These are phyloP conservation scores for Rhamnusium bicolor DNA, from an alignment of 2,888 invertebrate species.

Conservation along the genomic window DNA sequence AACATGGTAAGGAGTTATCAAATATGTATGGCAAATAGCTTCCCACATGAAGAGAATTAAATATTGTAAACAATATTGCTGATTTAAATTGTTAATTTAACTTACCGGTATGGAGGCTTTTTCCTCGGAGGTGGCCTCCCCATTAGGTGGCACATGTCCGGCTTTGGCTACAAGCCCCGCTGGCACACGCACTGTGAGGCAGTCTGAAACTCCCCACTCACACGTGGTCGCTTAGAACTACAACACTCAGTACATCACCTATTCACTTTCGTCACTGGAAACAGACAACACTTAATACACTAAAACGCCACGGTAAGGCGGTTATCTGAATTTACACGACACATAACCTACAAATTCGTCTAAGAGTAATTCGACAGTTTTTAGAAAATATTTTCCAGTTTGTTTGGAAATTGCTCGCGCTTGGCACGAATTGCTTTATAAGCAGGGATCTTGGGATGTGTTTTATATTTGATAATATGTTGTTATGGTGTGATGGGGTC, in stretches of 20 bases:
- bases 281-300: constrained; percentile 23
- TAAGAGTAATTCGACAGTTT: constrained; percentile 24
- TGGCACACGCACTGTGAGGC: constrained; percentile 72
- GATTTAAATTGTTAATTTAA: not conserved
- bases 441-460: not conserved
- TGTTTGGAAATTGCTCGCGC: not conserved
- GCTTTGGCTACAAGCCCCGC: constrained; percentile 71
- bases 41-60: too few relatives aligned
- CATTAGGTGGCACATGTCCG: constrained; percentile 71
- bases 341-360: constrained; percentile 39
- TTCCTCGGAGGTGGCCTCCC: constrained; percentile 71
- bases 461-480: constrained; percentile 20
- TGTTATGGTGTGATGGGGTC: constrained; percentile 46
- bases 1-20: too few relatives aligned
- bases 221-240: constrained; percentile 67
- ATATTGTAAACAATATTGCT: not conserved
- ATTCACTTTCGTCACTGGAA: constrained; percentile 29
- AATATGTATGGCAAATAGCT: too few relatives aligned
- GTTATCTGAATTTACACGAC: constrained; percentile 25
- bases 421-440: constrained; percentile 28
- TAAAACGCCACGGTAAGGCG: not conserved
- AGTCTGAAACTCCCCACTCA: constrained; percentile 68
- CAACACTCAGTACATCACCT: constrained; percentile 65
- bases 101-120: constrained; percentile 72
- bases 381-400: not conserved